Conservation (phyloP, 2,888 invertebrate species). For the Pammene fasciana region DNA sequence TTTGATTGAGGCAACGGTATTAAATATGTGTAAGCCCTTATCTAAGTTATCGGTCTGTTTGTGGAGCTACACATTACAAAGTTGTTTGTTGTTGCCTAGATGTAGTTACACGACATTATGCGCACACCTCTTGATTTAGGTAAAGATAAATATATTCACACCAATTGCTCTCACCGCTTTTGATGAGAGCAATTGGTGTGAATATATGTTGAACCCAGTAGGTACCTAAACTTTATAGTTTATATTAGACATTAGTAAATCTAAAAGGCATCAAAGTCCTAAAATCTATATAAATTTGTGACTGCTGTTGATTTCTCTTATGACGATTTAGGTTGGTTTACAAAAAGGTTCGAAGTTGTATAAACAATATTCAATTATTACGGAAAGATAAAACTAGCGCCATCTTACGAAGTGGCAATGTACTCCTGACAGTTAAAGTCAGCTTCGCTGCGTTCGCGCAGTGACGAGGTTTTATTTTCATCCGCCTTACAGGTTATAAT, state of each 20-base stretch:
- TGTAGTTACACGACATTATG: not conserved
- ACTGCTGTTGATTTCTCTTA: no score
- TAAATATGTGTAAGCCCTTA: constrained; percentile 59
- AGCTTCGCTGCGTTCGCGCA: constrained; percentile 34
- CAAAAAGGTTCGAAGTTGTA: no score
- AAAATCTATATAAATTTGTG: no score
- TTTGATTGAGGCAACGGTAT: constrained; percentile 66
- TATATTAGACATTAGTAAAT: no score
- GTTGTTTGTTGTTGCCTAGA: constrained; percentile 27
- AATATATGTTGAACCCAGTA: not conserved
- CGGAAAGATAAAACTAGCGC: constrained; percentile 16
- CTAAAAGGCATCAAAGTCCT: no score
- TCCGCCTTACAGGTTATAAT: not conserved
- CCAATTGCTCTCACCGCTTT: no score
- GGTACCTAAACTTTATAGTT: no score
- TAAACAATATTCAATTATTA: not conserved
- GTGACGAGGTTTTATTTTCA: not conserved
- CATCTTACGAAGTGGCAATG: constrained; percentile 22
- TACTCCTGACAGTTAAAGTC: constrained; percentile 5
- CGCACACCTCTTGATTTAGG: not conserved
- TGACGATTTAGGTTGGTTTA: no score
- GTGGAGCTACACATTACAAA: constrained; percentile 53
- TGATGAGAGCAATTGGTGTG: not conserved
- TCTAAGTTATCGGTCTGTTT: constrained; percentile 76
- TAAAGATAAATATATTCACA: no score